Evolutionary conservation across 2,888 invertebrate genomes (phyloP).

Genomic region (Drosophila melanosoma): DNA sequence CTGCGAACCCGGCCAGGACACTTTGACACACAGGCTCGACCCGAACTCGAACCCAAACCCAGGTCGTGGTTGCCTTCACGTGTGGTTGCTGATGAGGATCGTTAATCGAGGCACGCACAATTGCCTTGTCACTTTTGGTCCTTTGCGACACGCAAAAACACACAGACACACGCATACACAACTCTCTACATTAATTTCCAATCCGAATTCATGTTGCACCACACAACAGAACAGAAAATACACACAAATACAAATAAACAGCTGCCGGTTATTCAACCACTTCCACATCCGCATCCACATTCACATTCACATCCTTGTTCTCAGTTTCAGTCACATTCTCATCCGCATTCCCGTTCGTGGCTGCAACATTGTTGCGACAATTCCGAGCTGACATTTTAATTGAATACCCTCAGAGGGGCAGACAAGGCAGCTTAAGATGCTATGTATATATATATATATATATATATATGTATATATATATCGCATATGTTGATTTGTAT

Average conservation of each 20-base stretch:
- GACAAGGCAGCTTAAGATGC: constrained; percentile 26
- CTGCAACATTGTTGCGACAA: constrained; percentile 39
- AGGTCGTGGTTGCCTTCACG: not conserved
- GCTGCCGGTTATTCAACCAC: constrained; percentile 24
- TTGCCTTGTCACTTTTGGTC: constrained; percentile 20
- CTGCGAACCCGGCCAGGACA: not conserved
- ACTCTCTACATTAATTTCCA: constrained; percentile 67
- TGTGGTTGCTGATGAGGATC: constrained; percentile 28
- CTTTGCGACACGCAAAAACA: constrained; percentile 1
- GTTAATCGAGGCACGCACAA: constrained; percentile 42
- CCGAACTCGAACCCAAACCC: constrained; percentile 1
- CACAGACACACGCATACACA: constrained; percentile 3
- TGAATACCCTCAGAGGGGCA: constrained; percentile 53
- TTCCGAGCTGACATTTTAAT: constrained; percentile 70
- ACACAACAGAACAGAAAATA: constrained; percentile 1
- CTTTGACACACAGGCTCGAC: constrained; percentile 10
- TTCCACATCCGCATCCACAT: not conserved
- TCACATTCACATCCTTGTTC: constrained; percentile 1
- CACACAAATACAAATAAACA: constrained; percentile 28
- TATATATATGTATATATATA: constrained; percentile 6
- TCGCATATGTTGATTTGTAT: constrained; percentile 4
- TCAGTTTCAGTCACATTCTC: constrained; percentile 1
- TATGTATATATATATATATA: not conserved
- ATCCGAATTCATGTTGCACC: constrained; percentile 62
- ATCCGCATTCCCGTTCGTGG: constrained; percentile 12